phyloP scores from a whole-genome alignment of 2,888 invertebrate genomes.

The Dexiosoma caninum region DNA sequence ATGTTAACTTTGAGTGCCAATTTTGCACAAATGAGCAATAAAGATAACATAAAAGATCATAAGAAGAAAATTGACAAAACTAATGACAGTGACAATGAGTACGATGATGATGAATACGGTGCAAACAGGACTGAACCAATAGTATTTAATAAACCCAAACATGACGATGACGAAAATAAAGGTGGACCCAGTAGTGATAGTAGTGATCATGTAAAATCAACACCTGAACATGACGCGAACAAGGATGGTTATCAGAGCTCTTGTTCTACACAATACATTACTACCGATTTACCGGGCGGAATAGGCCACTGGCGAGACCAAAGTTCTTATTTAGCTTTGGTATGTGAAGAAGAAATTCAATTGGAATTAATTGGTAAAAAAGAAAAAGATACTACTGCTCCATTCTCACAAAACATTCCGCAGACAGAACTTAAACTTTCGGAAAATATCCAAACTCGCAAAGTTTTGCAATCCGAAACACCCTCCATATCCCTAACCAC shows the following conservation, averaged over 20 bases:
- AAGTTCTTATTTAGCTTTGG: constrained; percentile 85
- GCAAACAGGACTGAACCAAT: constrained; percentile 69
- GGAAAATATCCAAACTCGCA: constrained; percentile 54
- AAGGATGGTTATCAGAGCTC: constrained; percentile 68
- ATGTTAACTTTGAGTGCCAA: constrained; percentile 44
- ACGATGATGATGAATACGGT: constrained; percentile 77
- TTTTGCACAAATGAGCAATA: constrained; percentile 63
- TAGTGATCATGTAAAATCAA: constrained; percentile 77
- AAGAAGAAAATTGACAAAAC: constrained; percentile 31
- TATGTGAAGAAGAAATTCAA: constrained; percentile 70
- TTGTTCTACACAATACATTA: constrained; percentile 82
- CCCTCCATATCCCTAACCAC: constrained; percentile 18
- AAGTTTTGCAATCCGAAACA: constrained; percentile 1
- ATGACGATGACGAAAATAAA: constrained; percentile 77
- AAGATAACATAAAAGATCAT: constrained; percentile 39
- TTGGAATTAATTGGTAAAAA: constrained; percentile 7
- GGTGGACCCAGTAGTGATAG: constrained; percentile 82
- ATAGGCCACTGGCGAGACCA: constrained; percentile 89
- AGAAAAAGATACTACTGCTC: constrained; percentile 37
- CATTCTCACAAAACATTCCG: constrained; percentile 61
- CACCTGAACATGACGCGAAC: constrained; percentile 68
- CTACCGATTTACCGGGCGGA: constrained; percentile 87
- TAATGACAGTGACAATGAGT: constrained; percentile 75
- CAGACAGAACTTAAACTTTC: constrained; percentile 17
- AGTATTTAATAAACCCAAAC: constrained; percentile 72